A percentile compares a stretch with the other conserved stretches of the same genome.
Conservation (phyloP, 2,113 vertebrate genomes). For the Nothoprocta pentlandii region DNA sequence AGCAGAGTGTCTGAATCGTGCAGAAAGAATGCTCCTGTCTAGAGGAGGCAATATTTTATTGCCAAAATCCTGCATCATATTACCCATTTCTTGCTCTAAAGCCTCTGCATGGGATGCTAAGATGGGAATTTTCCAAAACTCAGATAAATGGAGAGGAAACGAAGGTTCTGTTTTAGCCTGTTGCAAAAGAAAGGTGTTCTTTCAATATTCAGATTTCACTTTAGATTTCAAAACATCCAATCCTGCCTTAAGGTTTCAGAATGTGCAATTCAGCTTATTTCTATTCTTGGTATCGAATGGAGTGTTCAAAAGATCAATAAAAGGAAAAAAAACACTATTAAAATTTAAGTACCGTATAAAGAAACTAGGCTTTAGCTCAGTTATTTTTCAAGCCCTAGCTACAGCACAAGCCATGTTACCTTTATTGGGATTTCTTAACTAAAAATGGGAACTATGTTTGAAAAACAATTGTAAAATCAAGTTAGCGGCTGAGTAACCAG, state of each 20-base stretch:
- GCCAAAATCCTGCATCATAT: not conserved
- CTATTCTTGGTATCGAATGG: not conserved
- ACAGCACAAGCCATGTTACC: not conserved
- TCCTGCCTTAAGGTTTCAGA: not conserved
- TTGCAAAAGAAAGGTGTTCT: not conserved
- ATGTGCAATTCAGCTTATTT: not conserved
- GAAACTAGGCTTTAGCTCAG: slow-evolving; percentile 1
- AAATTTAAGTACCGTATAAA: slow-evolving; percentile 14
- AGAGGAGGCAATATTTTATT: not conserved
- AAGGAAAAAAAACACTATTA: not conserved
- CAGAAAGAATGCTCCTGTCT: not conserved
- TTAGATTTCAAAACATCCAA: not conserved
- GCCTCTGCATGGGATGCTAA: not conserved
- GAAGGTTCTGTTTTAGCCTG: not conserved
- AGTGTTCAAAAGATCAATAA: slow-evolving; percentile 27
- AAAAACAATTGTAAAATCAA: slow-evolving; percentile 17
- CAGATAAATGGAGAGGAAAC: not conserved
- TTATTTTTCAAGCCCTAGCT: slow-evolving; percentile 42
- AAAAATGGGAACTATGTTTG: slow-evolving; percentile 18
- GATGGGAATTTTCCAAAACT: not conserved
- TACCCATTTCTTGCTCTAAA: not conserved
- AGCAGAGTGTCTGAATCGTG: not conserved
- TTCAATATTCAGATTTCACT: not conserved
- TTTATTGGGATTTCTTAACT: slow-evolving; percentile 45
- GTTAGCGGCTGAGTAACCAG: slow-evolving; percentile 32